These are phyloP conservation scores for Pteria penguin DNA, from an alignment of 2,888 invertebrate genomes.

Conservation along the genomic window DNA sequence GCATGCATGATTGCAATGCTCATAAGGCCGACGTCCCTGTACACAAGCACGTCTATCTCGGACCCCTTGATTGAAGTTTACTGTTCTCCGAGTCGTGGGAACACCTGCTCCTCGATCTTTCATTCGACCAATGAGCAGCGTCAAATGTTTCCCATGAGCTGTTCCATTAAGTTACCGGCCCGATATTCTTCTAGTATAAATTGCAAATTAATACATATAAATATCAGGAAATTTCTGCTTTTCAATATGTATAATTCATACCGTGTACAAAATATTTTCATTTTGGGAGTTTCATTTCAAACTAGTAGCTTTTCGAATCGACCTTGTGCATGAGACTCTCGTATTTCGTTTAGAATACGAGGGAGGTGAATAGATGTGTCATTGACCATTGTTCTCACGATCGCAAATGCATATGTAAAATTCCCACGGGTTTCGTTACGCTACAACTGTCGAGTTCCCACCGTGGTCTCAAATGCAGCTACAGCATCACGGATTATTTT, in stretches of 20 bases:
- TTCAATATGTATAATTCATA: no score
- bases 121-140: slow-evolving; percentile 72
- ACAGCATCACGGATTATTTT: no score
- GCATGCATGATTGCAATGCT: no score
- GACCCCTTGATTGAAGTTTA: neutral
- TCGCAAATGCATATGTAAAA: slow-evolving; percentile 76
- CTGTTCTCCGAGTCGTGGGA: slow-evolving; percentile 63
- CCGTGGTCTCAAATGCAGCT: no score
- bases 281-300: no score
- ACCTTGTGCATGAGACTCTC: neutral
- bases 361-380: slow-evolving; percentile 63
- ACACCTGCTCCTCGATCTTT: slow-evolving; percentile 77
- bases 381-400: slow-evolving; percentile 77
- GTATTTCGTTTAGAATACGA: slow-evolving; percentile 2
- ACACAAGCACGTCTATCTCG: no score
- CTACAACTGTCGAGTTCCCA: slow-evolving; percentile 33
- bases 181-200: no score
- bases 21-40: no score
- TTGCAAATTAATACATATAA: no score
- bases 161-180: slow-evolving; percentile 59
- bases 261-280: no score
- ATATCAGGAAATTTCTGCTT: no score
- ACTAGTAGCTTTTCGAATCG: no score
- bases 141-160: slow-evolving; percentile 62
- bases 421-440: slow-evolving; percentile 75